Evolutionary conservation across 2,888 invertebrate species (phyloP).

Genomic region (Folsomia manolachei): DNA sequence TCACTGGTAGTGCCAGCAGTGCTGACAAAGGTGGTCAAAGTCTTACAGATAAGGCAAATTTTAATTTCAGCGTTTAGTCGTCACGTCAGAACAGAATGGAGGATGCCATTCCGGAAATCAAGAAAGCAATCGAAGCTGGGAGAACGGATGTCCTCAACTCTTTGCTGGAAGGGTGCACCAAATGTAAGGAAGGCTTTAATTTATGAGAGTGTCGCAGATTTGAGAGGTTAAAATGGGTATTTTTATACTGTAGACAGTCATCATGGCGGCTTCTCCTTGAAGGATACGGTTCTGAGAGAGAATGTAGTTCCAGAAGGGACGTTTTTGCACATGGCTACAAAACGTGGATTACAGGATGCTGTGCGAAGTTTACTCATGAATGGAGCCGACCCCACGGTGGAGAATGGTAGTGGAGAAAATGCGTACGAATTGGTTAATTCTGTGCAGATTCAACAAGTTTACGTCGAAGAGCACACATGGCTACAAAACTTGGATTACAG

Average conservation of each 20-base stretch:
- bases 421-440: conserved; percentile 59
- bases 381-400: conserved; percentile 62
- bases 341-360: conserved; percentile 58
- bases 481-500: conserved; percentile 57
- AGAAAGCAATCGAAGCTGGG: conserved; percentile 60
- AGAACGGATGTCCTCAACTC: conserved; percentile 61
- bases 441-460: conserved; percentile 59
- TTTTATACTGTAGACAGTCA: too few species aligned
- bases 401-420: conserved; percentile 60
- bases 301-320: conserved; percentile 59
- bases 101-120: conserved; percentile 58
- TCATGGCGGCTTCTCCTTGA: conserved; percentile 54
- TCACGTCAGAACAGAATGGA: conserved; percentile 48
- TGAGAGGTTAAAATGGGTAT: too few species aligned
- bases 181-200: conserved; percentile 53
- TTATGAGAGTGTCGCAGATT: too few species aligned
- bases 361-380: conserved; percentile 61
- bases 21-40: too few species aligned
- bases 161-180: conserved; percentile 59
- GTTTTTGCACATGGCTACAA: conserved; percentile 60
- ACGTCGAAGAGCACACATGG: conserved; percentile 61
- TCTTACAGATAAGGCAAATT: too few species aligned
- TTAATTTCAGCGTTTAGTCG: neutral
- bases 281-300: conserved; percentile 58
- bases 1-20: too few species aligned